phyloP scores from a whole-genome alignment of 2,797 vertebrate species.

The Thripadectes ignobilis region DNA sequence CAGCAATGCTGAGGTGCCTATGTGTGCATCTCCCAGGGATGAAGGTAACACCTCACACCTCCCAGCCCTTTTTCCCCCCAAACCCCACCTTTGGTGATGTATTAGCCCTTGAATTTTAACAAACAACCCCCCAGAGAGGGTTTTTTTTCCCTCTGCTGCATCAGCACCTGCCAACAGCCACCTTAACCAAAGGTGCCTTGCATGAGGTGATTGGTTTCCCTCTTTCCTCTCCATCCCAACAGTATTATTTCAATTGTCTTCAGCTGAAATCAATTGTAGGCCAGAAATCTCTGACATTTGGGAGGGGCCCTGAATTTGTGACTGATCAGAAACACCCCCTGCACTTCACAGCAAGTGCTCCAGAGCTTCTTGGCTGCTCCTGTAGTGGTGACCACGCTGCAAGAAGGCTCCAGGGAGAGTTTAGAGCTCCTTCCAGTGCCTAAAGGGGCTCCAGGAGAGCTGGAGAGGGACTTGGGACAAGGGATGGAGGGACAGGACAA shows the following conservation, averaged over 20 bases:
- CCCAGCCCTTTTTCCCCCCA: background rate
- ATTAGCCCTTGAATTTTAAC: background rate
- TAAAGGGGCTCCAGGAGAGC: background rate
- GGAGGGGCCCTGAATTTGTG: background rate
- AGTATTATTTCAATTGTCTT: background rate
- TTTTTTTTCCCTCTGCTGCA: background rate
- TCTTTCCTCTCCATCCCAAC: background rate
- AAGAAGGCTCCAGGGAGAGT: background rate
- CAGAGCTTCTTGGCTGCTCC: background rate
- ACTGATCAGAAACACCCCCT: background rate
- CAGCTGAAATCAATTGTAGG: background rate
- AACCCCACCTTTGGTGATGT: background rate
- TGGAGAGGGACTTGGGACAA: background rate
- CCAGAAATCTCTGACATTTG: background rate
- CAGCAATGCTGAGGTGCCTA: fast-evolving
- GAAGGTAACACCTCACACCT: too few species aligned
- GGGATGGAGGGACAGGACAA: background rate
- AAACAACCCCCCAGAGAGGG: background rate
- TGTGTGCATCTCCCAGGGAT: background rate
- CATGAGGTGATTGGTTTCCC: background rate
- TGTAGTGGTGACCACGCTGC: background rate
- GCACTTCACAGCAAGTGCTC: background rate
- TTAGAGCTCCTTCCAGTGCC: background rate
- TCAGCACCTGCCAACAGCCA: background rate
- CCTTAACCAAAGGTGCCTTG: background rate